Conservation (phyloP, 2,888 invertebrate species). For the Cyclophora punctaria region DNA sequence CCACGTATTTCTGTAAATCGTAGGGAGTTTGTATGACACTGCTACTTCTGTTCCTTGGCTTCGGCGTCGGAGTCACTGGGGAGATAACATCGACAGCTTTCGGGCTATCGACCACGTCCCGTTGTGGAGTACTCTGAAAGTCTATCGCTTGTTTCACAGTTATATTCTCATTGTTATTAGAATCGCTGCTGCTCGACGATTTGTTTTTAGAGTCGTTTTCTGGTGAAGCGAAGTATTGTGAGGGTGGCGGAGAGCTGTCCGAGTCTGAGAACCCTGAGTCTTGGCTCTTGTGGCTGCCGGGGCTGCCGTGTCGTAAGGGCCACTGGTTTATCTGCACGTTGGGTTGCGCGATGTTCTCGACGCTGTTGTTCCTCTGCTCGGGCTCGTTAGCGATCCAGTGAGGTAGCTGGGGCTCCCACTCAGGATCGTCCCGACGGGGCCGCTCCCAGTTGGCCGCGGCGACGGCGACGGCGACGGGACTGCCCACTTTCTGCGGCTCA, state of each 20-base stretch:
- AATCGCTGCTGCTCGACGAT: slow-evolving; percentile 59
- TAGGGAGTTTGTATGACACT: slow-evolving; percentile 71
- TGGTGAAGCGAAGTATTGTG: slow-evolving; percentile 56
- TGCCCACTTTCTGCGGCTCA: slow-evolving; percentile 57
- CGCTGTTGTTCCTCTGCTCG: slow-evolving; percentile 53
- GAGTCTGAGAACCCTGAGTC: slow-evolving; percentile 89
- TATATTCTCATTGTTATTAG: slow-evolving; percentile 63
- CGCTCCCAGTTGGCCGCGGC: slow-evolving; percentile 49
- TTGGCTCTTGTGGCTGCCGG: slow-evolving; percentile 82
- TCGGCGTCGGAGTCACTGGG: slow-evolving; percentile 46
- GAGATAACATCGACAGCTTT: slow-evolving; percentile 29
- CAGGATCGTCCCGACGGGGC: slow-evolving; percentile 42
- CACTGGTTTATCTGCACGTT: slow-evolving; percentile 55
- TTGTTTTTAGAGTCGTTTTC: slow-evolving; percentile 51
- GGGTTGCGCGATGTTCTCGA: slow-evolving; percentile 51
- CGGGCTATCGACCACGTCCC: slow-evolving; percentile 49
- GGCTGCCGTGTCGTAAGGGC: slow-evolving; percentile 70
- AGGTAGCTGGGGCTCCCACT: slow-evolving; percentile 70
- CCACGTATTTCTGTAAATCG: slow-evolving; percentile 67
- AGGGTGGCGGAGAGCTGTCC: slow-evolving; percentile 77
- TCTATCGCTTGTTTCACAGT: slow-evolving; percentile 62
- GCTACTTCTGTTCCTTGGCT: slow-evolving; percentile 61
- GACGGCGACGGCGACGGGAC: slow-evolving; percentile 42
- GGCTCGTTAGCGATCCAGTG: slow-evolving; percentile 70
- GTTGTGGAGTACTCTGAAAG: slow-evolving; percentile 50